Base-by-base conservation (phyloP, 2,113 vertebrate species). In the Microtus oregoni region DNA sequence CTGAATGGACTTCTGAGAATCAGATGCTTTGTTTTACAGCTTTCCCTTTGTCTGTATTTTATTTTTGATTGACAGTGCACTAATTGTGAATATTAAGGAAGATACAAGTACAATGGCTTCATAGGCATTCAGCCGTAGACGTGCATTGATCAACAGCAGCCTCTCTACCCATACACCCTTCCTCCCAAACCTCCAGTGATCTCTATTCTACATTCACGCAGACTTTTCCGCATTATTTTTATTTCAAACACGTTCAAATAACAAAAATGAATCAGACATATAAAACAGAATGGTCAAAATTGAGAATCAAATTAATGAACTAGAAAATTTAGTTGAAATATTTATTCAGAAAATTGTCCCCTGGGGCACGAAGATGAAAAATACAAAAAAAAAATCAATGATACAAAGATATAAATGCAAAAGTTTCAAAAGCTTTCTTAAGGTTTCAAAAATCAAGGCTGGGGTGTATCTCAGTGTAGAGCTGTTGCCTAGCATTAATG, bases 161-260 rank as follows among this genome's bases (percentile, higher is more conserved):
- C 9, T 41, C 17, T 58, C 73, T 44, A 19, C 9, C 70, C n/a
- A 75, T 0, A 3, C 7, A 24, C 4, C 35, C 35, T 30, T n/a
- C 58, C 28, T 44, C 44, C 28, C 17, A 58, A 61, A 32, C 15
- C 38, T 76, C 15, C 41, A 76, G 15, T 15, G 14, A 61, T 41
- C 10, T 32, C 38, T 28, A 24, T 22, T 30, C 35, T 89, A 44
- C 14, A 32, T 44, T 76, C 55, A 44, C 20, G 17, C 41, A 8
- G 17, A 76, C 55, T 76, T 58, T 75, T 30, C 47, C 44, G 65
- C 5, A 44, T 79, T 7, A 44, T 92, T 92, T 90, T 94, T 20
- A 87, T 47, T 94, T 83, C 35, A 85, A 92, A 86, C 28, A 81
- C 68, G 35, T 92, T 86, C 38, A 95, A 89, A 52, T 38, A 70